Evolutionary conservation across 2,888 invertebrate genomes (phyloP), one percentile per base, ranked within the genome.

Genomic region (Geotrupes spiniger): DNA sequence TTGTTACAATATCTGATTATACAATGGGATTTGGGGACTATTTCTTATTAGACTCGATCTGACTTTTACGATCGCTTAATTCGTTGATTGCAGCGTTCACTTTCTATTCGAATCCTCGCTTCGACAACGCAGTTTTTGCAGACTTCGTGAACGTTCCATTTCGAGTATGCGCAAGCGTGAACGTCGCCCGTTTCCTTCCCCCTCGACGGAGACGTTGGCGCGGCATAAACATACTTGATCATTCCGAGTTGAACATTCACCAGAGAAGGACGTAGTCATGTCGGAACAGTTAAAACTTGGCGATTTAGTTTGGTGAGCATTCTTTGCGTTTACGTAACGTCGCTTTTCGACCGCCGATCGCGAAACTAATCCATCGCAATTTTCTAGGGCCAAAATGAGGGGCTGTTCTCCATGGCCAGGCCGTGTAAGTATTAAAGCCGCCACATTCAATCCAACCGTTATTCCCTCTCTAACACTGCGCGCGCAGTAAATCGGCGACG

Each of bases 341-440:
- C 11, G 11, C 14, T 33, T 3, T 5, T 9, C 0, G 42, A 46
- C 46, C 44, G 36, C 10, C 16, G 12, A 28, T 15, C 11, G 17
- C 17, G 9, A 29, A 15, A 39, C 14, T 52, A 27, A 38, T 45
- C 42, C 45, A 11, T 46, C 16, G 11, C 49, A 21, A 46, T 46
- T 17, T 82, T 83, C 61, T 82, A 96, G 95, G 95, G 94, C 95
- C 49, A 95, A 94, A 83, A 93, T 96, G 93, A 95, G 93, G 80
- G 92, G 93, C 63, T 95, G 92, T 78, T 89, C 92, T 60, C 91
- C 93, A 57, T 96, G 96, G 96, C 95, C 96, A 56, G 94, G 92
- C 76, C 89, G 91, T 84, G 94, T 95, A 83, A 88, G 90, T 84
- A 71, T 64, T 54, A 26, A 48, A 47, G 44, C 53, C 54, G 59